These are phyloP conservation scores for Plemyria rubiginata DNA, from an alignment of 2,888 invertebrate species.

Conservation along the genomic window DNA sequence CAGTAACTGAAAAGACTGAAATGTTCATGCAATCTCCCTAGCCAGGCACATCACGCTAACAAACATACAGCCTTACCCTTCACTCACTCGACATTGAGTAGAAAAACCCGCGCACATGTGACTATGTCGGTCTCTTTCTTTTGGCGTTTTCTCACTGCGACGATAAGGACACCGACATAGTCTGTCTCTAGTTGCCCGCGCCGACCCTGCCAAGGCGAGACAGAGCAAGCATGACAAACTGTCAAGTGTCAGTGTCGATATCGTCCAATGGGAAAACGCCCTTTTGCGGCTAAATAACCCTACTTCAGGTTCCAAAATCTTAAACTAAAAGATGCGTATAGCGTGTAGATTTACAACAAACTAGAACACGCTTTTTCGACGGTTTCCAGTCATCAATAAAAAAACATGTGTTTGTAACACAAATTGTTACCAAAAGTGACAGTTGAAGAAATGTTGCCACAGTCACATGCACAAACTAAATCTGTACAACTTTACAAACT, in stretches of 20 bases:
- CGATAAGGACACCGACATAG: too few species aligned
- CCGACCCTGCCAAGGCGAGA: too few species aligned
- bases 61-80: constrained; percentile 66
- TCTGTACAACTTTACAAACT: constrained; percentile 30
- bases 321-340: background rate
- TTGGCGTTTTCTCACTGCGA: too few species aligned
- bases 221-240: too few species aligned
- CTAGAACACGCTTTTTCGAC: background rate
- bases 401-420: background rate
- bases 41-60: constrained; percentile 74
- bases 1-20: background rate
- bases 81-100: constrained; percentile 44
- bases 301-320: background rate
- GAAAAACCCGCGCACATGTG: constrained; percentile 51
- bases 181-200: too few species aligned
- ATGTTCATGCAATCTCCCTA: constrained; percentile 63
- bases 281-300: background rate
- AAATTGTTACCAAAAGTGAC: background rate
- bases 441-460: constrained; percentile 2
- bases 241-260: too few species aligned
- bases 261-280: too few species aligned
- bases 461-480: constrained; percentile 26
- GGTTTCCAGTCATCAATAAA: background rate
- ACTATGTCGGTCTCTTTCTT: constrained; percentile 12
- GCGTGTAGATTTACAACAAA: background rate